Conservation (phyloP, 1,140 invertebrate genomes). For the Cotesia vestalis region DNA sequence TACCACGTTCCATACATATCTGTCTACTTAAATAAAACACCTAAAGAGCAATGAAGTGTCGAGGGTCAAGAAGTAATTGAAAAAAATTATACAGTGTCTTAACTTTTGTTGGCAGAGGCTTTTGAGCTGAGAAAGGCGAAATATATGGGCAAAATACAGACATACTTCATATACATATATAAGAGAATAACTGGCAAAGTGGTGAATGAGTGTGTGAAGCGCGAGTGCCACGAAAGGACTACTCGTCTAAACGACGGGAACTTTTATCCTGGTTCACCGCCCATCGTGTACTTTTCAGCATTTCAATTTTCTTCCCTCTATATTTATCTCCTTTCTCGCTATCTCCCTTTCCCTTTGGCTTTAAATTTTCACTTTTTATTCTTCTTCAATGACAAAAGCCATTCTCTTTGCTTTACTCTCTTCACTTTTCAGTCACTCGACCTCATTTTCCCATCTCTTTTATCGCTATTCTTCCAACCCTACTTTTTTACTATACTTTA, state of each 20-base stretch:
- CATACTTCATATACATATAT: not conserved
- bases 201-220: no score
- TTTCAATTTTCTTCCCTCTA: conserved; percentile 33
- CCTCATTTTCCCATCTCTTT: conserved; percentile 15
- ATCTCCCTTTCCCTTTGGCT: not conserved
- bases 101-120: no score
- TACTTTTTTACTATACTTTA: not conserved
- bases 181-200: not conserved
- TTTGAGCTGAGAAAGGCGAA: not conserved
- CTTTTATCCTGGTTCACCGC: conserved; percentile 7
- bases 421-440: not conserved
- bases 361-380: not conserved
- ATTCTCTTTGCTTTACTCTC: conserved; percentile 4
- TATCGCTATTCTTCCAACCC: not conserved
- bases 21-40: no score
- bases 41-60: not conserved
- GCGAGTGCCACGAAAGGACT: not conserved
- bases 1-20: no score
- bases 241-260: conserved; percentile 10
- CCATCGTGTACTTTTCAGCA: conserved; percentile 28
- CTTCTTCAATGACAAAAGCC: conserved; percentile 29
- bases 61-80: conserved; percentile 16
- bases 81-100: conserved; percentile 5
- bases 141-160: not conserved
- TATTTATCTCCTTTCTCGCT: not conserved